A percentile compares a stretch with the other conserved stretches of the same genome.
phyloP scores from a whole-genome alignment of 1,140 invertebrate genomes.

The Drosophila mauritiana region DNA sequence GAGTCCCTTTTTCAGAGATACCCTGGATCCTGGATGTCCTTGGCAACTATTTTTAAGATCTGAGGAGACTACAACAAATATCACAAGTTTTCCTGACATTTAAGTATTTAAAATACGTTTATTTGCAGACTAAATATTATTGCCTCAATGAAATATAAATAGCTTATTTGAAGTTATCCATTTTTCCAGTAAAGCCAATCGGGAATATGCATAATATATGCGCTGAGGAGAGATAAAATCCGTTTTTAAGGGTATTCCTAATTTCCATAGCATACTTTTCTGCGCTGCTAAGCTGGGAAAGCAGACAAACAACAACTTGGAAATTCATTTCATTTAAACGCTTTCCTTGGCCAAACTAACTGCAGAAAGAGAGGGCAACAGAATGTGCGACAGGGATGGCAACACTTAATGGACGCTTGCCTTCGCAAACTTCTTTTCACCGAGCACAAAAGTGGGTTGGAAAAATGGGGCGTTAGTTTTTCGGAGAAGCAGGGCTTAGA shows the following conservation, averaged over 20 bases:
- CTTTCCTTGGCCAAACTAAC: conserved; percentile 46
- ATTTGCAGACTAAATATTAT: neutral
- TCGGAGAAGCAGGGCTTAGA: neutral
- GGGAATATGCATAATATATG: neutral
- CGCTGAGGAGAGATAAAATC: neutral
- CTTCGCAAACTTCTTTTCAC: conserved; percentile 40
- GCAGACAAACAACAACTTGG: conserved; percentile 54
- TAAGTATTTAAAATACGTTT: too few relatives aligned
- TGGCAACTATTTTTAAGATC: too few relatives aligned
- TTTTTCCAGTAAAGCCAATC: neutral
- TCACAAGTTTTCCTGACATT: too few relatives aligned
- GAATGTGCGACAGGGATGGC: conserved; percentile 5
- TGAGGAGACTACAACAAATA: too few relatives aligned
- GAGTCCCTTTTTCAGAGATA: neutral
- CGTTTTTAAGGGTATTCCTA: conserved; percentile 9
- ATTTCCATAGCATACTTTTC: conserved; percentile 63
- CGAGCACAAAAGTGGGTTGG: neutral
- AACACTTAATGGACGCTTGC: conserved; percentile 64
- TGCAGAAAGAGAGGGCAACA: conserved; percentile 8
- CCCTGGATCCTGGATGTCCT: neutral
- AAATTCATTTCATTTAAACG: conserved; percentile 76
- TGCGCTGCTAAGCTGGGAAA: conserved; percentile 33
- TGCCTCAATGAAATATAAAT: neutral
- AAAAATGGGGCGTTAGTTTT: neutral
- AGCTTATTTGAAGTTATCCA: neutral